A percentile compares a stretch with the other conserved stretches of the same genome.
Evolutionary conservation across 2,888 invertebrate genomes (phyloP).

Genomic region (Drosophila pegasa): DNA sequence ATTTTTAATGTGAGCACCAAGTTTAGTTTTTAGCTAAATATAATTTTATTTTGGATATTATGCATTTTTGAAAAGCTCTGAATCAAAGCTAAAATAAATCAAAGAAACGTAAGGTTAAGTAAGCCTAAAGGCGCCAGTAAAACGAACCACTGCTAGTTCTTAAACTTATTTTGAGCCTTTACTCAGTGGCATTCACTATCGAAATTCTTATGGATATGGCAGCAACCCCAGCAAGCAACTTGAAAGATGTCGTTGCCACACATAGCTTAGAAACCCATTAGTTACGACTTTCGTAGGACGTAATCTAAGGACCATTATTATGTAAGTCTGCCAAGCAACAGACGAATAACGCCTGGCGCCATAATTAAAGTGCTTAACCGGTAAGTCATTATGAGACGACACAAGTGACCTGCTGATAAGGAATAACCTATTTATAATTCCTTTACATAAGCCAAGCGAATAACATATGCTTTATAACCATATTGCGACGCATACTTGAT

Average conservation of each 20-base stretch:
- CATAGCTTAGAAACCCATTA: neutral
- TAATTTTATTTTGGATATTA: neutral
- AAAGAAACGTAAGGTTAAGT: neutral
- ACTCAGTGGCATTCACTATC: neutral
- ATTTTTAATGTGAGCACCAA: too few species aligned
- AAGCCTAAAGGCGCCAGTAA: neutral
- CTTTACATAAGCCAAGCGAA: constrained; percentile 35
- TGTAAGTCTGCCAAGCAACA: constrained; percentile 7
- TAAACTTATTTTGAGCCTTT: neutral
- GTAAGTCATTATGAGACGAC: constrained; percentile 45
- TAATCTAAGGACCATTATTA: constrained; percentile 3
- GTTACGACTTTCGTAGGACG: neutral
- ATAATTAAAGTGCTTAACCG: neutral
- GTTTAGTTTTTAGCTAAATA: neutral
- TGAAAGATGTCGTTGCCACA: constrained; percentile 10
- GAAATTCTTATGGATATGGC: neutral
- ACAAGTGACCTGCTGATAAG: constrained; percentile 35
- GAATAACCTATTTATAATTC: constrained; percentile 27
- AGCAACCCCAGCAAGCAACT: constrained; percentile 30
- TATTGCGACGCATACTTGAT: constrained; percentile 44
- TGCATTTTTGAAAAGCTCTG: neutral
- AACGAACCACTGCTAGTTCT: neutral
- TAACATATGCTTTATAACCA: constrained; percentile 14
- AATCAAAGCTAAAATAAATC: neutral
- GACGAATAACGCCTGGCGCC: neutral